Conservation (phyloP, 2,797 vertebrate species). For the Epinephelus awoara region DNA sequence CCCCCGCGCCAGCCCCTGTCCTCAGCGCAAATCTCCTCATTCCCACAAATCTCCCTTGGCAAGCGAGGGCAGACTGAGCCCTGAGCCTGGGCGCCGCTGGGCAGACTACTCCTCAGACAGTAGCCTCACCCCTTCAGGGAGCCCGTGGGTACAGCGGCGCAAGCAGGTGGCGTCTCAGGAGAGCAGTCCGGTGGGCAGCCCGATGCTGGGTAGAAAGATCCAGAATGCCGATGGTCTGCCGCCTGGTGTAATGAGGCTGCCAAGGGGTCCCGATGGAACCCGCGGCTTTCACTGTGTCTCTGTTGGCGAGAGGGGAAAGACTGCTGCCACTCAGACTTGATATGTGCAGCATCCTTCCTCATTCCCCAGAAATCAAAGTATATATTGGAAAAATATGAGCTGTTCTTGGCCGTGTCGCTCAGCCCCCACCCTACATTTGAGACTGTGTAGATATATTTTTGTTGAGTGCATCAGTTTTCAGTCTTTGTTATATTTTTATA, state of each 20-base stretch:
- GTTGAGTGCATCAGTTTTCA: conserved; percentile 71
- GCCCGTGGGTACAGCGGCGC: conserved; percentile 96
- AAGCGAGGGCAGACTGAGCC: conserved; percentile 86
- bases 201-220: conserved; percentile 91
- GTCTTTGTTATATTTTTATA: conserved; percentile 84
- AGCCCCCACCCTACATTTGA: conserved; percentile 64
- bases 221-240: conserved; percentile 92
- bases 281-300: conserved; percentile 90
- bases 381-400: conserved; percentile 45
- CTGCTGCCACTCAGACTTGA: conserved; percentile 84
- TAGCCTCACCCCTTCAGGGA: conserved; percentile 93
- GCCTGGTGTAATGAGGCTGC: conserved; percentile 91
- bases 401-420: conserved; percentile 51
- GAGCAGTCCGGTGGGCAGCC: conserved; percentile 92
- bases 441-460: conserved; percentile 78
- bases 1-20: conserved; percentile 89
- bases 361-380: conserved; percentile 45
- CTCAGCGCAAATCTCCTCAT: conserved; percentile 88
- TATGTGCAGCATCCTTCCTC: conserved; percentile 26
- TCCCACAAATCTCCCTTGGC: conserved; percentile 90
- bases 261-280: conserved; percentile 94
- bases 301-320: conserved; percentile 84
- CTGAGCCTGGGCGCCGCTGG: conserved; percentile 87
- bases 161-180: conserved; percentile 92
- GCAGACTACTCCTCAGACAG: conserved; percentile 98